Evolutionary conservation across 2,888 invertebrate genomes (phyloP).

Genomic region (Lasioglossum morio): DNA sequence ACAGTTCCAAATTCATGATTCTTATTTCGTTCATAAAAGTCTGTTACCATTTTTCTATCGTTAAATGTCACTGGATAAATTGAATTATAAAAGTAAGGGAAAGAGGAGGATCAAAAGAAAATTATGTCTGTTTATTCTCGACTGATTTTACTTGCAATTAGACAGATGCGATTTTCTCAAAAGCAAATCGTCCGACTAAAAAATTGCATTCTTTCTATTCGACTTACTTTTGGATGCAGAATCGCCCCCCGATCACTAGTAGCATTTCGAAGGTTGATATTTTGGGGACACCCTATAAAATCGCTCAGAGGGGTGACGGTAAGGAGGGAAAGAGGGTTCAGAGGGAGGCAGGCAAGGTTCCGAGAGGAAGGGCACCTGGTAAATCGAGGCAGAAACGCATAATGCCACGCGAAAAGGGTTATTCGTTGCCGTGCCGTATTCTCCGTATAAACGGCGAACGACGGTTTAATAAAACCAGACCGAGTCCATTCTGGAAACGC

Average conservation of each 20-base stretch:
- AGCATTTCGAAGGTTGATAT: background rate
- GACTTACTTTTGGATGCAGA: background rate
- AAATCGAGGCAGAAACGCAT: conserved; percentile 47
- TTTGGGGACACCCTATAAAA: background rate
- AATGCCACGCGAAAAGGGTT: conserved; percentile 34
- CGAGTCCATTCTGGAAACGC: conserved; percentile 45
- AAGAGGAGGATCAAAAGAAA: background rate
- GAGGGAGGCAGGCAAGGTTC: background rate
- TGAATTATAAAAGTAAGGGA: background rate
- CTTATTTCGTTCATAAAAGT: no score
- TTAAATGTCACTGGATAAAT: background rate
- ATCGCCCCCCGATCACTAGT: background rate
- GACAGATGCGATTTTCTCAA: background rate
- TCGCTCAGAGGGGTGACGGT: background rate
- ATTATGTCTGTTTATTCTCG: background rate
- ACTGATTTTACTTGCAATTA: background rate
- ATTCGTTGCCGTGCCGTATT: conserved; percentile 38
- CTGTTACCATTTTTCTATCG: no score
- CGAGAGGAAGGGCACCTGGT: conserved; percentile 26
- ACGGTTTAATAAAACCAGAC: conserved; percentile 53
- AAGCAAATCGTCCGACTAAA: background rate
- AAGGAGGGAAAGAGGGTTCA: background rate
- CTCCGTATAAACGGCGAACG: conserved; percentile 48
- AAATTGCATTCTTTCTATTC: background rate
- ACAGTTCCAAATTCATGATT: no score